Percentiles rank a stretch among this genome's conserved stretches.
Evolutionary conservation across 64 coral and sea anemone species (phyloP).

Genomic region (Acropora yongei): DNA sequence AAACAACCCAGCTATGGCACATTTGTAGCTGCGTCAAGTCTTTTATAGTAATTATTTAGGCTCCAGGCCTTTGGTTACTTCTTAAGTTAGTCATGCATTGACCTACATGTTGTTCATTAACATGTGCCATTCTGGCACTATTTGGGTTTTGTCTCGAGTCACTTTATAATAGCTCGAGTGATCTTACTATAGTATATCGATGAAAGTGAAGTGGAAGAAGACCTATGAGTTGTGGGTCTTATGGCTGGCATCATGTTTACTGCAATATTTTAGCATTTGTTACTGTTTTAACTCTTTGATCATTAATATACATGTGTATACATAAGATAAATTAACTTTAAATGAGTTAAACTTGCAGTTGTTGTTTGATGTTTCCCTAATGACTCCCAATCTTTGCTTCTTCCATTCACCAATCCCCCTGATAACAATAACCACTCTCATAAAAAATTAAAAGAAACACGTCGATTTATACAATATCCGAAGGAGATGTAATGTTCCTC

Average conservation of each 20-base stretch:
- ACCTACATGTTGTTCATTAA: constrained; percentile 10
- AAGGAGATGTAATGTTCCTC: no score
- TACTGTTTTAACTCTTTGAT: constrained; percentile 9
- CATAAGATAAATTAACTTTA: constrained; percentile 17
- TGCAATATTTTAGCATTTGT: constrained; percentile 2
- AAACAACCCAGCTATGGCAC: constrained; percentile 1
- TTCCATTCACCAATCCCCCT: constrained; percentile 13
- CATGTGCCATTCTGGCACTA: constrained; percentile 20
- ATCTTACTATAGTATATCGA: constrained; percentile 14
- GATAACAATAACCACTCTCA: neutral
- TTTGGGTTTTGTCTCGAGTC: constrained; percentile 9
- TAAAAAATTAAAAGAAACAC: constrained; percentile 5
- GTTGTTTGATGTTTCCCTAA: constrained; percentile 8
- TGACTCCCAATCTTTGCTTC: constrained; percentile 14
- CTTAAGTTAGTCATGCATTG: constrained; percentile 8
- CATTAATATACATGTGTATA: constrained; percentile 32
- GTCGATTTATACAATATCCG: neutral
- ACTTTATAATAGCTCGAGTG: constrained; percentile 9
- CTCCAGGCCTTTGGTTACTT: constrained; percentile 5
- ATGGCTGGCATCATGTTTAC: constrained; percentile 16
- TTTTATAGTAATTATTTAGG: constrained; percentile 2
- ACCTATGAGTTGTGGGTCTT: neutral
- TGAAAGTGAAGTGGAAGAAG: neutral
- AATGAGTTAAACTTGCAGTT: constrained; percentile 26
- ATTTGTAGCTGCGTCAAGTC: constrained; percentile 3